A percentile compares a stretch with the other conserved stretches of the same genome.
Conservation (phyloP, 2,113 vertebrate species). For the Misgurnus anguillicaudatus region DNA sequence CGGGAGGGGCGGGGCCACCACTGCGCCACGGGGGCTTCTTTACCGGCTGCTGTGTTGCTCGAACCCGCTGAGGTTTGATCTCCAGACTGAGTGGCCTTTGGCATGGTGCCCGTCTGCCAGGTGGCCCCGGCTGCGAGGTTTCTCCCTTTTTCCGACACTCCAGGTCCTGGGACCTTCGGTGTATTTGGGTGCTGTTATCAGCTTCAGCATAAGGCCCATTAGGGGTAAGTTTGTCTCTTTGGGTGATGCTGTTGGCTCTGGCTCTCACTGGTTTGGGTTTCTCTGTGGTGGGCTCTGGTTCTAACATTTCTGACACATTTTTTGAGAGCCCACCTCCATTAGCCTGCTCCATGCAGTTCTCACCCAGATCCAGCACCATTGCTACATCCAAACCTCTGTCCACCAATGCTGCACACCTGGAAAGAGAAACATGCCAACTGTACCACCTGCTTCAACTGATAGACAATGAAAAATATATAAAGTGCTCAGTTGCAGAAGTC, state of each 20-base stretch:
- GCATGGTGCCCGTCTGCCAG: conserved; percentile 33
- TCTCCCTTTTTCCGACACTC: conserved; percentile 34
- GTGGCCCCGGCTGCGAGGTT: neutral
- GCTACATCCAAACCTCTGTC: conserved; percentile 56
- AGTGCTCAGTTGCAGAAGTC: too few species aligned
- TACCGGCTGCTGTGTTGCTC: conserved; percentile 47
- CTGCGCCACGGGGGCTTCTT: conserved; percentile 73
- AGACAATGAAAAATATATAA: neutral
- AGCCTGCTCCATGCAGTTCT: conserved; percentile 76
- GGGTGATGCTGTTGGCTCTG: conserved; percentile 51
- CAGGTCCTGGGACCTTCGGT: conserved; percentile 35
- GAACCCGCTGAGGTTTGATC: conserved; percentile 55
- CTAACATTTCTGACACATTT: conserved; percentile 49
- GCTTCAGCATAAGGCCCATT: conserved; percentile 66
- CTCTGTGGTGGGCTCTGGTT: conserved; percentile 50
- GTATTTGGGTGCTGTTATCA: conserved; percentile 50
- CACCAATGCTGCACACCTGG: conserved; percentile 54
- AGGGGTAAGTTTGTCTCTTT: conserved; percentile 58
- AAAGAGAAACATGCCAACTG: conserved; percentile 15
- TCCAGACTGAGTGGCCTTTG: conserved; percentile 68
- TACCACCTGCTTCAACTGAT: neutral
- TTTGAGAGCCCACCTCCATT: conserved; percentile 58
- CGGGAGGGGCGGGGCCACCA: conserved; percentile 65
- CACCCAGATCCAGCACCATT: conserved; percentile 85
- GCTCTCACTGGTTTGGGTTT: conserved; percentile 44